These are phyloP conservation scores for Acronicta psi DNA, from an alignment of 2,888 invertebrate species.

Conservation along the genomic window DNA sequence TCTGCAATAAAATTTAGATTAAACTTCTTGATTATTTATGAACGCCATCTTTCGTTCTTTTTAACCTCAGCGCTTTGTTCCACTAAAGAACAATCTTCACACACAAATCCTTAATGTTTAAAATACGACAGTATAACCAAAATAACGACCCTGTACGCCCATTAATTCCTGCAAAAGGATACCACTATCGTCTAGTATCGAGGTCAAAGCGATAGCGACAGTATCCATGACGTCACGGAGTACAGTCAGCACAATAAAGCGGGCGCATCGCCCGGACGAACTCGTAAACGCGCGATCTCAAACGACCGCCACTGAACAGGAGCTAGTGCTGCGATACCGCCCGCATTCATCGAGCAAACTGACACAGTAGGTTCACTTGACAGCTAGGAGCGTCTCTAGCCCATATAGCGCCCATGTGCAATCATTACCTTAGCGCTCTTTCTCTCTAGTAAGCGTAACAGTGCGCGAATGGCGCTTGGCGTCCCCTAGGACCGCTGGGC, in stretches of 20 bases:
- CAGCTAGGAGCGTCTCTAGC: too few relatives aligned
- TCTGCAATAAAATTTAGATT: too few relatives aligned
- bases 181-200: constrained; percentile 21
- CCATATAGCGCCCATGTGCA: too few relatives aligned
- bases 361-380: constrained; percentile 29
- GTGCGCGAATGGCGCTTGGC: too few relatives aligned
- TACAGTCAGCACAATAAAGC: constrained; percentile 56
- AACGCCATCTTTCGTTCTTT: too few relatives aligned
- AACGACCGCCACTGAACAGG: constrained; percentile 60
- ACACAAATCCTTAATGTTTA: neutral
- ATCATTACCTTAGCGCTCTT: too few relatives aligned
- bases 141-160: constrained; percentile 3
- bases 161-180: constrained; percentile 30
- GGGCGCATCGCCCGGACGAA: constrained; percentile 59
- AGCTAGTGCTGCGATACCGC: constrained; percentile 54
- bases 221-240: constrained; percentile 53
- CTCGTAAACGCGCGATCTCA: constrained; percentile 63
- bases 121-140: constrained; percentile 1
- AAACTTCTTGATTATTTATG: too few relatives aligned
- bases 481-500: too few relatives aligned
- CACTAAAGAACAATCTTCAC: neutral
- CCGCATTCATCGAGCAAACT: constrained; percentile 22
- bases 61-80: neutral
- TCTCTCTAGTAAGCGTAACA: too few relatives aligned
- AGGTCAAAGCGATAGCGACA: constrained; percentile 49